These are phyloP conservation scores for Phainopepla nitens DNA, from an alignment of 2,113 vertebrate species.

Conservation along the genomic window DNA sequence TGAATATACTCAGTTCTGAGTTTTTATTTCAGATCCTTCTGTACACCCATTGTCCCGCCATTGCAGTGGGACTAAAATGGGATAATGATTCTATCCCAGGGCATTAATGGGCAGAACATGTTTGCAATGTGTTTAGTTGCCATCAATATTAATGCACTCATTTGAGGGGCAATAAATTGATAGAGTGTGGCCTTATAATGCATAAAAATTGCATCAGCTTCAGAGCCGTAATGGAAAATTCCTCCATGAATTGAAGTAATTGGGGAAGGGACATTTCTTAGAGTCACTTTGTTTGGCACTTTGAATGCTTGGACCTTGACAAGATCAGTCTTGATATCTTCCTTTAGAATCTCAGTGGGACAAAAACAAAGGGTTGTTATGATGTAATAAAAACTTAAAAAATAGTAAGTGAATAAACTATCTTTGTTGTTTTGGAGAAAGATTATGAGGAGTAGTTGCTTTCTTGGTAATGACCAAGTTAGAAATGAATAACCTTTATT, in stretches of 20 bases:
- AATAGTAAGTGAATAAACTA: neutral
- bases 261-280: neutral
- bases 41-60: neutral
- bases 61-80: neutral
- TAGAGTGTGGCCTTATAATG: constrained; percentile 33
- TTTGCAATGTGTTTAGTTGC: constrained; percentile 50
- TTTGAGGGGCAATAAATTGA: constrained; percentile 54
- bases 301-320: neutral
- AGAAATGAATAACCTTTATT: neutral
- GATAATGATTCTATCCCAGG: neutral
- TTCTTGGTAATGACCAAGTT: neutral
- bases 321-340: neutral
- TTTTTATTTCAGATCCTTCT: neutral
- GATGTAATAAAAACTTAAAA: neutral
- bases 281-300: neutral
- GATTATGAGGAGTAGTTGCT: neutral
- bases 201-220: constrained; percentile 53
- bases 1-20: neutral
- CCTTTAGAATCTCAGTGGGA: neutral
- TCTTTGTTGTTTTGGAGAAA: neutral
- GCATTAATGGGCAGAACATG: constrained; percentile 43
- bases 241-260: neutral
- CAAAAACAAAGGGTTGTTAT: neutral
- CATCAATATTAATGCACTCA: constrained; percentile 46
- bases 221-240: neutral